Evolutionary conservation across 1,140 invertebrate genomes (phyloP), one percentile per base, ranked within the genome.

Genomic region (Geopemphigus sp.): DNA sequence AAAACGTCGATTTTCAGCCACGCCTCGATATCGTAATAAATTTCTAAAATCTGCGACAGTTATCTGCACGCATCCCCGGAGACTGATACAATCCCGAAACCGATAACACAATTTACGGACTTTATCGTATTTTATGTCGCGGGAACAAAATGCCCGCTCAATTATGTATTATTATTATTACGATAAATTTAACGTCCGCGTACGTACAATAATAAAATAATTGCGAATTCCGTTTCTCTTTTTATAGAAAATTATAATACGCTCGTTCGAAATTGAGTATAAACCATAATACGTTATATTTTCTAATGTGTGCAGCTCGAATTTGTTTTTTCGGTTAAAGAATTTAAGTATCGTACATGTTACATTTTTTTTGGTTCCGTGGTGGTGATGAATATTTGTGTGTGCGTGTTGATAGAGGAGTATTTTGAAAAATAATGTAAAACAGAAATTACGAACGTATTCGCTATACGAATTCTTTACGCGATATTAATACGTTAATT

Each of bases 1-100:
- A 12, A 64, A 64, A 64, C 12, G n/a, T 39, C 11, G 29, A 64
- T 64, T 64, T 39, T n/a, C 29, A 39, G 6, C 39, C 29, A 19
- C 22, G n/a, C n/a, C 29, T n/a, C 32, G 8, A 45, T 39, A 39
- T n/a, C 5, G 39, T 64, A 39, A 64, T 39, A 39, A 64, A 64
- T 64, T 32, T 64, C 63, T 39, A 39, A 19, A 64, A 64, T 22
- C 29, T n/a, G 29, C 1, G 63, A 39, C 63, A 64, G 63, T 64
- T 39, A 64, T 64, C 10, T 22, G 11, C 8, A 39, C 11, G 11
- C 10, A n/a, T 39, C 63, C 29, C 63, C n/a, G n/a, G 63, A 64
- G 63, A 64, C 63, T 64, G 19, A 64, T 64, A 64, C 12, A 39
- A 64, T 39, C 6, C 15, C 19, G 3, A 64, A 64, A 22, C 63